Evolutionary conservation across 2,888 invertebrate genomes (phyloP).

Genomic region (Isotomurus palustris): DNA sequence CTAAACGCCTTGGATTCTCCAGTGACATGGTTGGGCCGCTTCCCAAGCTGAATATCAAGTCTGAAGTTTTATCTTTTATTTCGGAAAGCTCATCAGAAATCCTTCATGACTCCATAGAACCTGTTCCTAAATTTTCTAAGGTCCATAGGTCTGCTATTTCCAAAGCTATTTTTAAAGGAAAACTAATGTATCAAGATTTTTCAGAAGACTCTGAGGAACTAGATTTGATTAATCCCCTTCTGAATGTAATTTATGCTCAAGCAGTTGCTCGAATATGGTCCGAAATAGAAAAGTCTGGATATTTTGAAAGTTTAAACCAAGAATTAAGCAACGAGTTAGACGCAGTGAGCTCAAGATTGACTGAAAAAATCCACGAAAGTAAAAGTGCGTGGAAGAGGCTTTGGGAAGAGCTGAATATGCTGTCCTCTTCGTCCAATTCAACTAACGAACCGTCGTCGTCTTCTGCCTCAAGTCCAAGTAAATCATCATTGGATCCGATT

Average conservation of each 20-base stretch:
- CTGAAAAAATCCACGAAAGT: conserved; percentile 17
- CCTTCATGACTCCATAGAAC: conserved; percentile 13
- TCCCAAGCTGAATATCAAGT: conserved; percentile 13
- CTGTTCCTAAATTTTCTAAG: conserved; percentile 15
- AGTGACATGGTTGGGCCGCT: conserved; percentile 17
- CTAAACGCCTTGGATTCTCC: conserved; percentile 12
- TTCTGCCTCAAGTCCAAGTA: no score
- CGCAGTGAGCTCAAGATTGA: conserved; percentile 20
- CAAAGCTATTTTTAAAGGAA: conserved; percentile 28
- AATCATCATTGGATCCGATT: conserved; percentile 9
- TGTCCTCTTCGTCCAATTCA: background rate
- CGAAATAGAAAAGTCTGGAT: conserved; percentile 29
- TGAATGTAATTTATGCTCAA: conserved; percentile 36
- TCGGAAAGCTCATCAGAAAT: conserved; percentile 9
- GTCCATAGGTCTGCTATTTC: conserved; percentile 15
- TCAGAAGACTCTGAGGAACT: conserved; percentile 11
- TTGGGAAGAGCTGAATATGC: conserved; percentile 8
- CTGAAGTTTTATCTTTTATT: conserved; percentile 16
- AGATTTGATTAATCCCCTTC: conserved; percentile 21
- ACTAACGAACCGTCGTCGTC: no score
- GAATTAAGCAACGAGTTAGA: conserved; percentile 26
- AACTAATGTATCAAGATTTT: no score
- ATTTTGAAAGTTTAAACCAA: conserved; percentile 20
- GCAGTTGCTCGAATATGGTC: conserved; percentile 26
- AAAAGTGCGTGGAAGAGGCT: conserved; percentile 14